These are phyloP conservation scores for Ichneumoninae sp. DNA, from an alignment of 2,888 invertebrate genomes.

Conservation along the genomic window DNA sequence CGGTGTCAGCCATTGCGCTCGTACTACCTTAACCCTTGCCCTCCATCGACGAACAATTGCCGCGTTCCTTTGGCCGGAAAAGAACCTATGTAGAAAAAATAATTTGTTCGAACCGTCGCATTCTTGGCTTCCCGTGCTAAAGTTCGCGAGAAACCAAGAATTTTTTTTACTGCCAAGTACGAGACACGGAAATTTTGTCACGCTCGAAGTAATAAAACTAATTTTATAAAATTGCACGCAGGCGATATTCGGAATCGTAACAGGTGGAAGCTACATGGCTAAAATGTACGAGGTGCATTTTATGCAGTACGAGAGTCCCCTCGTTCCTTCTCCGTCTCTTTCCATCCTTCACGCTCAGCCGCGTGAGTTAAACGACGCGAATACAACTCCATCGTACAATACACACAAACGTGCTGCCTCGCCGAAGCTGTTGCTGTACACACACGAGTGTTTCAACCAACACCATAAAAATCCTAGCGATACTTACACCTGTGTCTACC, in stretches of 20 bases:
- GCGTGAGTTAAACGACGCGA: conserved; percentile 73
- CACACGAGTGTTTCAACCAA: not conserved
- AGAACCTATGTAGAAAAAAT: not conserved
- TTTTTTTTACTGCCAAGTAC: too few relatives aligned
- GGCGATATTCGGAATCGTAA: conserved; percentile 23
- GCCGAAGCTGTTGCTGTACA: not conserved
- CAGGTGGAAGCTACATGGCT: conserved; percentile 47
- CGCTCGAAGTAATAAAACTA: not conserved
- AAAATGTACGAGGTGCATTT: conserved; percentile 45
- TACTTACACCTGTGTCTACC: not conserved
- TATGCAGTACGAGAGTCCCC: conserved; percentile 38
- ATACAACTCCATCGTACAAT: conserved; percentile 36
- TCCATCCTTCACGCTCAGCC: conserved; percentile 77
- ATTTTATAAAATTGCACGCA: not conserved
- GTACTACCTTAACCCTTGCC: too few relatives aligned
- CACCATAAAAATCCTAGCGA: not conserved
- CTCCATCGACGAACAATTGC: not conserved
- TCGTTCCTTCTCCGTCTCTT: conserved; percentile 44
- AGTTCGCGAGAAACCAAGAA: too few relatives aligned
- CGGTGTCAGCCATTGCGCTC: too few relatives aligned
- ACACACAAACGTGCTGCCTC: not conserved
- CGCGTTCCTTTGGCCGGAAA: not conserved
- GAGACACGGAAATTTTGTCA: not conserved
- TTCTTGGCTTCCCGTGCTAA: too few relatives aligned
- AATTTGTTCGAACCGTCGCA: too few relatives aligned